Evolutionary conservation across 2,113 vertebrate species (phyloP).

Genomic region (Neodontobutis hainanensis): DNA sequence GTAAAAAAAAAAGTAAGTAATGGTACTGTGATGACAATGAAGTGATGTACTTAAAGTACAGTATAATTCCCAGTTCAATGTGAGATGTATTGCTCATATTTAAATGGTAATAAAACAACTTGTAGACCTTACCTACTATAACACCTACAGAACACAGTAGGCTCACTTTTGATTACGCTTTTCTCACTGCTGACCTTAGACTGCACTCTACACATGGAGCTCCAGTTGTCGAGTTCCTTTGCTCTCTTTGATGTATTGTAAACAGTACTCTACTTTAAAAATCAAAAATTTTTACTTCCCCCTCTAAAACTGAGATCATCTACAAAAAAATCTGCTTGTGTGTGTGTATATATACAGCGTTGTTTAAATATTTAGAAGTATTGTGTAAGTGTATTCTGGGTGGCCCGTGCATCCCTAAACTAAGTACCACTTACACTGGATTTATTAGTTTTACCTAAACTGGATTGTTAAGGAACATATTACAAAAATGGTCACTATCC

Average conservation of each 20-base stretch:
- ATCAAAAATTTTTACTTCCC: constrained; percentile 44
- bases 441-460: constrained; percentile 18
- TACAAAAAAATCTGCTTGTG: constrained; percentile 42
- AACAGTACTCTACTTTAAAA: constrained; percentile 35
- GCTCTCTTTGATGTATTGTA: constrained; percentile 56
- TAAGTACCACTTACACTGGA: constrained; percentile 2
- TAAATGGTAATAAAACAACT: too few relatives aligned
- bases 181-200: constrained; percentile 23
- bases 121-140: too few relatives aligned
- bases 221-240: constrained; percentile 35
- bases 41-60: too few relatives aligned
- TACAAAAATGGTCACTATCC: constrained; percentile 8
- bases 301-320: constrained; percentile 42
- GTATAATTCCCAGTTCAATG: too few relatives aligned
- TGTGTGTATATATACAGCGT: constrained; percentile 29
- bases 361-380: constrained; percentile 60
- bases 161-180: constrained; percentile 24
- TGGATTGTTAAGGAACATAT: constrained; percentile 10
- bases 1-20: too few relatives aligned
- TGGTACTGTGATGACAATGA: too few relatives aligned
- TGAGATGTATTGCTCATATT: too few relatives aligned
- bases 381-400: constrained; percentile 47
- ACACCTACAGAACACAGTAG: constrained; percentile 35
- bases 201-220: constrained; percentile 25
- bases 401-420: constrained; percentile 33